A percentile compares a stretch with the other conserved stretches of the same genome.
These are phyloP conservation scores for Kuschelorhynchus macadamiae DNA, from an alignment of 2,888 invertebrate genomes.

Conservation along the genomic window DNA sequence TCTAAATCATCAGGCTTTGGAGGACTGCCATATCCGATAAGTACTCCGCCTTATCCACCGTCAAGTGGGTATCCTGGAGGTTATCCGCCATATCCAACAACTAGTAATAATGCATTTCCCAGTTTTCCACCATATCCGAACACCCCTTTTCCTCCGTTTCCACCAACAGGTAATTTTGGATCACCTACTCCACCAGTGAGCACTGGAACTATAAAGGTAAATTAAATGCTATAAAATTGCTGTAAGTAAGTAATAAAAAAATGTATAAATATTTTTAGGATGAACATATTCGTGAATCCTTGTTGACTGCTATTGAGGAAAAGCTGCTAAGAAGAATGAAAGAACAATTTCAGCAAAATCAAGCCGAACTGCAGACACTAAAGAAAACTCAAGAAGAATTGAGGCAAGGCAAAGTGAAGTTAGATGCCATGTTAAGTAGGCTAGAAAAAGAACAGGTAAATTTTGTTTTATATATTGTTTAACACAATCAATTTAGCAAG, in stretches of 20 bases:
- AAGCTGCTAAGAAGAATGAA: constrained; percentile 88
- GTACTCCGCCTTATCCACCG: constrained; percentile 33
- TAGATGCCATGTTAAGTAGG: constrained; percentile 83
- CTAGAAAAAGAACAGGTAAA: constrained; percentile 80
- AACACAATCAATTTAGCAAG: too few relatives aligned
- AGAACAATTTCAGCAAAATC: constrained; percentile 91
- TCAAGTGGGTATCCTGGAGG: constrained; percentile 44
- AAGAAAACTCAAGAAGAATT: constrained; percentile 90
- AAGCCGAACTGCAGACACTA: constrained; percentile 92
- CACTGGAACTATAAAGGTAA: constrained; percentile 45
- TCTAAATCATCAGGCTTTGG: constrained; percentile 26
- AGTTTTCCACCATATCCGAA: constrained; percentile 53
- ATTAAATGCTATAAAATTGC: neutral
- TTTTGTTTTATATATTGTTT: too few relatives aligned
- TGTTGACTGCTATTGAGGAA: constrained; percentile 96
- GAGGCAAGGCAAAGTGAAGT: constrained; percentile 84
- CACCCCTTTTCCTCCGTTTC: constrained; percentile 52
- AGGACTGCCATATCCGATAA: constrained; percentile 28
- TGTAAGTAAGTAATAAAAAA: neutral
- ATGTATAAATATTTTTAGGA: constrained; percentile 75
- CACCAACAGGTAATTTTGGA: constrained; percentile 36
- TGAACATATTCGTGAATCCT: constrained; percentile 93
- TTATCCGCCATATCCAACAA: constrained; percentile 51
- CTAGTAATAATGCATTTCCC: constrained; percentile 22
- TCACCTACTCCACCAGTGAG: constrained; percentile 25